These are phyloP conservation scores for Cygnus olor DNA, from an alignment of 2,797 vertebrate genomes.

Conservation along the genomic window DNA sequence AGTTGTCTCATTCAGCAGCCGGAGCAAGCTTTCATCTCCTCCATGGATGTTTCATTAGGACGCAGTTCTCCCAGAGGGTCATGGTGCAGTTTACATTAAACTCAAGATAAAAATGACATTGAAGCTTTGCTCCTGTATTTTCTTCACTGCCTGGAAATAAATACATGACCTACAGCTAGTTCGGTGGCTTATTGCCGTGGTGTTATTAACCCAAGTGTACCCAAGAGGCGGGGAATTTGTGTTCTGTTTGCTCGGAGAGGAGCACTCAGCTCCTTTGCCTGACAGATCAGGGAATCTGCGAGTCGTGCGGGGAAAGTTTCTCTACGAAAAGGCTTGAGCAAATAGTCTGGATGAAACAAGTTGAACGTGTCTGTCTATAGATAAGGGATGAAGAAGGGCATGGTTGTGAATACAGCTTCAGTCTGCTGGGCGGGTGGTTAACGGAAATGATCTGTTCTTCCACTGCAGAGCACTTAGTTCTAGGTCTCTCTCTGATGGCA, in stretches of 20 bases:
- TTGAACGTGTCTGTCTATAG: background rate
- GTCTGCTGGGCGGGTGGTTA: background rate
- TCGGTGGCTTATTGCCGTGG: slow-evolving; percentile 9
- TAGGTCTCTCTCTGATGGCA: background rate
- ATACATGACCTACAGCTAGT: slow-evolving; percentile 26
- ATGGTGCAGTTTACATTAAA: slow-evolving; percentile 54
- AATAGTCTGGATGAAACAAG: background rate
- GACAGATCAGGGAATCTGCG: background rate
- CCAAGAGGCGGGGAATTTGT: background rate
- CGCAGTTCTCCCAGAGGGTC: slow-evolving; percentile 41
- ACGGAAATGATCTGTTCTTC: background rate
- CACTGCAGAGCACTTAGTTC: background rate
- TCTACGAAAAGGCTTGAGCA: background rate
- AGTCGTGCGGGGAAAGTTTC: background rate
- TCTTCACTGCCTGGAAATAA: slow-evolving; percentile 40
- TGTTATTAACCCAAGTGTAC: background rate
- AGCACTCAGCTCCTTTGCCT: background rate
- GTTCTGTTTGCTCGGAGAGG: slow-evolving; percentile 17
- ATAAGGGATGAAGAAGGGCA: background rate
- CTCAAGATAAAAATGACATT: slow-evolving; percentile 56
- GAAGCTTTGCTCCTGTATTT: slow-evolving; percentile 47
- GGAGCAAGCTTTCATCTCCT: background rate
- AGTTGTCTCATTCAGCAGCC: background rate
- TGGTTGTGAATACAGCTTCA: background rate
- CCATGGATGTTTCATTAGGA: background rate